These are phyloP conservation scores for Vanessa cardui DNA, from an alignment of 2,888 invertebrate species.

Conservation along the genomic window DNA sequence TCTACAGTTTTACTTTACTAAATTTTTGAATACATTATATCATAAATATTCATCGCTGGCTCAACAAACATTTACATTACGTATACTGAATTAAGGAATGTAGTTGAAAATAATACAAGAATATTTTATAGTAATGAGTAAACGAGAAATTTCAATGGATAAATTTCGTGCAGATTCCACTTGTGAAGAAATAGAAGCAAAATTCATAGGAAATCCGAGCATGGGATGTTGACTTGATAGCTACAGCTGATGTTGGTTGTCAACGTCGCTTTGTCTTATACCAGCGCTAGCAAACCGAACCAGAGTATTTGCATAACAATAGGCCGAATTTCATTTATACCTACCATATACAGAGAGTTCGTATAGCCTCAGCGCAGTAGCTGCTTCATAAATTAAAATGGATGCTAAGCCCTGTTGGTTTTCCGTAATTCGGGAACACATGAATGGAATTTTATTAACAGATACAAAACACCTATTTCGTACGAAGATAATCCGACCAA, in stretches of 20 bases:
- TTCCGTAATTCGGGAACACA: slow-evolving; percentile 21
- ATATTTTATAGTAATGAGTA: slow-evolving; percentile 1
- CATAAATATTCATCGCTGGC: slow-evolving; percentile 12
- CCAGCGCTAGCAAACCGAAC: slow-evolving; percentile 74
- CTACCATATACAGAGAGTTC: slow-evolving; percentile 32
- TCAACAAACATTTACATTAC: slow-evolving; percentile 8
- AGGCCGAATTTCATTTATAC: slow-evolving; percentile 70
- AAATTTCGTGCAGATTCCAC: background rate
- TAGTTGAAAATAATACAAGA: slow-evolving; percentile 10
- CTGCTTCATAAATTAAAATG: slow-evolving; percentile 38
- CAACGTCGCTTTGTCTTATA: slow-evolving; percentile 79
- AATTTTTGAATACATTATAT: slow-evolving; percentile 20
- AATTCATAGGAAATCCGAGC: slow-evolving; percentile 51
- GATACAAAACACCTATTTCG: background rate
- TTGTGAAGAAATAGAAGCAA: slow-evolving; percentile 51
- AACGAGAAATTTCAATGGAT: background rate
- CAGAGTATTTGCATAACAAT: slow-evolving; percentile 80
- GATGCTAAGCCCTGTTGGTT: slow-evolving; percentile 31
- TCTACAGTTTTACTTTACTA: slow-evolving; percentile 23
- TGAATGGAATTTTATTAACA: slow-evolving; percentile 14
- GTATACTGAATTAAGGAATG: slow-evolving; percentile 1
- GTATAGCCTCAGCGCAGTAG: slow-evolving; percentile 32
- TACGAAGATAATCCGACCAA: background rate
- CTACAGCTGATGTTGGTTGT: slow-evolving; percentile 73
- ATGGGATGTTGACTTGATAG: slow-evolving; percentile 69